Percentiles rank a stretch among this genome's conserved stretches.
phyloP scores from a whole-genome alignment of 2,113 vertebrate genomes.

The Limanda limanda region DNA sequence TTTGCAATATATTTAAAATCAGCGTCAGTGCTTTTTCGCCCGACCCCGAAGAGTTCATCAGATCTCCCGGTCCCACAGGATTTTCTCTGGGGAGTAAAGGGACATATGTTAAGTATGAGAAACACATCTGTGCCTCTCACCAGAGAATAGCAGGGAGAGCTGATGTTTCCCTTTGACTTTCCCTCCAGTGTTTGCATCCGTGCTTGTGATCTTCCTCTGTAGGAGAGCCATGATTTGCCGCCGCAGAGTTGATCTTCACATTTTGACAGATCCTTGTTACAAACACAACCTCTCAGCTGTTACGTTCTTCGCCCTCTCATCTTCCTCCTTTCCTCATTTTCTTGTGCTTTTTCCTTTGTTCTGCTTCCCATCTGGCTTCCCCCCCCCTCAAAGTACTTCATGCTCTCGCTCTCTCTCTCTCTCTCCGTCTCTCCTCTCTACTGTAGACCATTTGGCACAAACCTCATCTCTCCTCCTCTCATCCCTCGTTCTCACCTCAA shows the following conservation, averaged over 20 bases:
- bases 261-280: slow-evolving; percentile 59
- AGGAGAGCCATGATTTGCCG: slow-evolving; percentile 49
- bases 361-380: slow-evolving; percentile 63
- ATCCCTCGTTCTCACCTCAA: slow-evolving; percentile 82
- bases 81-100: slow-evolving; percentile 3
- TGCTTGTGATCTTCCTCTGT: slow-evolving; percentile 46
- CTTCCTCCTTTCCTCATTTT: slow-evolving; percentile 59
- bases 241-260: slow-evolving; percentile 35
- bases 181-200: slow-evolving; percentile 40
- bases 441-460: slow-evolving; percentile 73
- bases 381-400: slow-evolving; percentile 26
- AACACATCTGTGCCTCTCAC: slow-evolving; percentile 49
- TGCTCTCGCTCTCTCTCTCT: slow-evolving; percentile 42
- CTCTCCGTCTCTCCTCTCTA: slow-evolving; percentile 29
- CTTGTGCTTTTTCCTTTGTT: slow-evolving; percentile 63
- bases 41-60: background rate
- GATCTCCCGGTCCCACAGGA: background rate
- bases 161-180: slow-evolving; percentile 47
- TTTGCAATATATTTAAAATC: slow-evolving; percentile 14
- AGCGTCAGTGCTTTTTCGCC: background rate
- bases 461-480: slow-evolving; percentile 71
- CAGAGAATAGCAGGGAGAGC: slow-evolving; percentile 24
- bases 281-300: slow-evolving; percentile 59
- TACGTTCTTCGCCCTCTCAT: slow-evolving; percentile 54
- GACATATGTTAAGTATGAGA: slow-evolving; percentile 42